Conservation (phyloP, 1,140 invertebrate genomes). For the Drosophila orosa region DNA sequence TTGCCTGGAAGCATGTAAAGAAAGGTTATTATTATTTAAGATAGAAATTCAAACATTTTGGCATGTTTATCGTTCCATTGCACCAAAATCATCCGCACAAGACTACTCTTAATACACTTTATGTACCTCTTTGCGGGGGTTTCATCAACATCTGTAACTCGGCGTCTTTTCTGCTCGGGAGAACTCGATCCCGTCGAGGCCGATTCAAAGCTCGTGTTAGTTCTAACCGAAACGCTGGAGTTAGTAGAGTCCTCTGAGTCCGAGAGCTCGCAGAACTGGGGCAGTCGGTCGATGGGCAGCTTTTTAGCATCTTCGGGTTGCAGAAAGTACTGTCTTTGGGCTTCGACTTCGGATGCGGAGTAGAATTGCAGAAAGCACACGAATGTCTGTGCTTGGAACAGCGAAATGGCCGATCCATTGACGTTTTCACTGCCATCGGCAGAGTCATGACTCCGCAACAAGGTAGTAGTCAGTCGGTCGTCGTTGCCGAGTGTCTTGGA, state of each 20-base stretch:
- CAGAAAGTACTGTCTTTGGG: slow-evolving; percentile 5
- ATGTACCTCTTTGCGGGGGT: slow-evolving; percentile 5
- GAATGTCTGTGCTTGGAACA: slow-evolving; percentile 1
- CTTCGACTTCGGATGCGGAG: slow-evolving; percentile 1
- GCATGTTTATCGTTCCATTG: too few species aligned
- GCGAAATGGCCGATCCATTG: slow-evolving; percentile 18
- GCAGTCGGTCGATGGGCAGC: slow-evolving; percentile 20
- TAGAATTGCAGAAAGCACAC: slow-evolving; percentile 22
- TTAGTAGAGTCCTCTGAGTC: slow-evolving; percentile 10
- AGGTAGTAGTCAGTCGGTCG: not conserved
- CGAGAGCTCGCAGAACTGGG: slow-evolving; percentile 6
- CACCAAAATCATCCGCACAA: too few species aligned
- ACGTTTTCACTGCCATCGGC: not conserved
- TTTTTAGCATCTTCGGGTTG: not conserved
- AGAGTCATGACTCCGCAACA: slow-evolving; percentile 1
- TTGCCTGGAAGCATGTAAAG: not conserved
- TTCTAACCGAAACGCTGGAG: not conserved
- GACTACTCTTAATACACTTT: too few species aligned
- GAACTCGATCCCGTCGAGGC: slow-evolving; percentile 4
- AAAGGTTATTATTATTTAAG: not conserved
- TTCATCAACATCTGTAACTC: not conserved
- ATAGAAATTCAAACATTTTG: too few species aligned
- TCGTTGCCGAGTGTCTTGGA: not conserved
- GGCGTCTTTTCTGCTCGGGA: not conserved
- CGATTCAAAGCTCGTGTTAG: slow-evolving; percentile 17